phyloP scores from a whole-genome alignment of 2,113 vertebrate species.

The Trichechus manatus region DNA sequence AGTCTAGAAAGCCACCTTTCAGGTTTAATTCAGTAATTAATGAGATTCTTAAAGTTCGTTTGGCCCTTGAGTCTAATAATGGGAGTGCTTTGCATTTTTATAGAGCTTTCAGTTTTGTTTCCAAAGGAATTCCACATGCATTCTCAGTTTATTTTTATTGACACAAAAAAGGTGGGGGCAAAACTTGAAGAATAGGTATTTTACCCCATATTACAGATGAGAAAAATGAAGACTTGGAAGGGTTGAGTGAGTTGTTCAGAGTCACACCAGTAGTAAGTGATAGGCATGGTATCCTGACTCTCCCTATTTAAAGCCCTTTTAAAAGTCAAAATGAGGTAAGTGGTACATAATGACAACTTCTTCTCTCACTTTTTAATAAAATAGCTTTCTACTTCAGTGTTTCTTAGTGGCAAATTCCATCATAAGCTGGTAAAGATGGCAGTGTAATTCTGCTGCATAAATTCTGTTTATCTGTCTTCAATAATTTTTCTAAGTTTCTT shows the following conservation, averaged over 20 bases:
- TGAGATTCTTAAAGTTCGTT: neutral
- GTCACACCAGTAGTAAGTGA: neutral
- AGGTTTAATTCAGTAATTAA: neutral
- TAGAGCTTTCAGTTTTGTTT: neutral
- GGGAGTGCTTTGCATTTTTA: neutral
- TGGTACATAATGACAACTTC: neutral
- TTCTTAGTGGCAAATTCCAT: neutral
- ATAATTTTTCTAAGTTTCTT: neutral
- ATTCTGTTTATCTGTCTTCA: neutral
- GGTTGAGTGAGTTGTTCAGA: neutral
- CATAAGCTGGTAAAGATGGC: too few relatives aligned
- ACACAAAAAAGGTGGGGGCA: neutral
- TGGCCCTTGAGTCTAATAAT: neutral
- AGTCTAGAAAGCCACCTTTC: neutral
- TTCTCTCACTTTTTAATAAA: neutral
- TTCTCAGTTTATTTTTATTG: neutral
- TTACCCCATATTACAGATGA: neutral
- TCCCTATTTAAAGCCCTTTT: neutral
- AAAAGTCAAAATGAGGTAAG: neutral
- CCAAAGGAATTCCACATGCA: neutral
- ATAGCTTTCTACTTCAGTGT: neutral
- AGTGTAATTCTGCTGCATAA: neutral
- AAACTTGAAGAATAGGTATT: neutral
- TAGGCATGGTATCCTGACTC: neutral
- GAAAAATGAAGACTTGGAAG: neutral